These are phyloP conservation scores for Eulemur rubriventer DNA, from an alignment of 2,797 vertebrate species.

Conservation along the genomic window DNA sequence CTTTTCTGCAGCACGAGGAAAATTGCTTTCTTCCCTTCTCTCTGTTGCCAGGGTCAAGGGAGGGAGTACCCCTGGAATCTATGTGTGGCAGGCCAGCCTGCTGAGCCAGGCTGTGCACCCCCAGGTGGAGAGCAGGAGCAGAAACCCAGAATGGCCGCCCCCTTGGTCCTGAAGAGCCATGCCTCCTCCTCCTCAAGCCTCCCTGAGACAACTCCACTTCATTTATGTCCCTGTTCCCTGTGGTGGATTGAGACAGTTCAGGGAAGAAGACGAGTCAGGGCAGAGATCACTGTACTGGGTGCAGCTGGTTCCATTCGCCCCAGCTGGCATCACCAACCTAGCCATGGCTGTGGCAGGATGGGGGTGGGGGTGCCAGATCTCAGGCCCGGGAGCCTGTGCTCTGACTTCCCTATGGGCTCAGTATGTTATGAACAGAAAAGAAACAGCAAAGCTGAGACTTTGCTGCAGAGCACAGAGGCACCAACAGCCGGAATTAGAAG, in stretches of 20 bases:
- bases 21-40: background rate
- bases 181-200: background rate
- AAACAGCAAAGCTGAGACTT: conserved; percentile 70
- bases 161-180: background rate
- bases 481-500: conserved; percentile 79
- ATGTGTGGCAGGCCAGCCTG: background rate
- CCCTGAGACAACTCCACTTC: background rate
- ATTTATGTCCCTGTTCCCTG: background rate
- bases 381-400: conserved; percentile 35
- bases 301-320: background rate
- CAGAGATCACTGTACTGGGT: background rate
- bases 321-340: background rate
- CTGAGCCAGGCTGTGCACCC: background rate
- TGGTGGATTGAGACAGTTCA: background rate
- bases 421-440: conserved; percentile 74
- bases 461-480: conserved; percentile 64
- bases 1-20: background rate
- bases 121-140: background rate
- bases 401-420: conserved; percentile 47
- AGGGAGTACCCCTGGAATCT: background rate
- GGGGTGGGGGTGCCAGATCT: background rate
- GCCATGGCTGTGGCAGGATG: background rate
- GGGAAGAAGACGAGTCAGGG: background rate
- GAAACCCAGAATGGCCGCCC: background rate
- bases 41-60: background rate